Base-by-base conservation (phyloP, 2,888 invertebrate species). In the Lepidochrysops patricia region DNA sequence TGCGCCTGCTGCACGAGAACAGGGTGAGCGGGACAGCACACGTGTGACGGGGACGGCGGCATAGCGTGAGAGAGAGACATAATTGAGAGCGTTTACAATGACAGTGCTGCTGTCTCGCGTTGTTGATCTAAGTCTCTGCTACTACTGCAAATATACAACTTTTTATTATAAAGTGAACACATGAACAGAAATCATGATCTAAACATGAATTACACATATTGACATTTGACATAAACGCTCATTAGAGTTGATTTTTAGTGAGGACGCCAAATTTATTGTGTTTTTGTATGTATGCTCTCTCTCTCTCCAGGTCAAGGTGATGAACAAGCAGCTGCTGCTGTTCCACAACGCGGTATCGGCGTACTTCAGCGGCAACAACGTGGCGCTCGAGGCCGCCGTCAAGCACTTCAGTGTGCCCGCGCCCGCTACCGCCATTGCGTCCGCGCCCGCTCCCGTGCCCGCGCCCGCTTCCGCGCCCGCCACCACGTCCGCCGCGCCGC, bases 331-430 rank as follows among this genome's bases (percentile, higher is more conserved):
- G 81, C 90, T 99, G 66, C 90, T 98, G 60, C 88, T 99, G 70
- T 96, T 98, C 84, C 98, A 99, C 88, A 98, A 98, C 87, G 98
- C 98, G 1, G 94, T 98, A 62, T 96, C 98, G 32, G 98, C 98
- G 5, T 99, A 98, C 89, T 98, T 98, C 89, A 97, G 97, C 72
- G 98, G 98, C 60, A 99, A 99, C 90, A 96, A 97, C 79, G 92
- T 94, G 64, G 96, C 97, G 63, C 88, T 99, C 60, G 98, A 98
- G 80, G 95, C 96, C 26, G 97, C 98, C 19, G 90, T 98, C 68
- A 96, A 97, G 72, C 98, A 98, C 90, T 98, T 98, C 88, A 97
- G 96, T 86, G 96, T 98, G 77, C 97, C 96, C 66, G 67, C 74
- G 29, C 70, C 72, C 15, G 29, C 70, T n/a, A 67, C 68, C n/a